Evolutionary conservation across 2,797 vertebrate genomes (phyloP), one percentile per base, ranked within the genome.

Genomic region (Notoglanidium macrostoma): DNA sequence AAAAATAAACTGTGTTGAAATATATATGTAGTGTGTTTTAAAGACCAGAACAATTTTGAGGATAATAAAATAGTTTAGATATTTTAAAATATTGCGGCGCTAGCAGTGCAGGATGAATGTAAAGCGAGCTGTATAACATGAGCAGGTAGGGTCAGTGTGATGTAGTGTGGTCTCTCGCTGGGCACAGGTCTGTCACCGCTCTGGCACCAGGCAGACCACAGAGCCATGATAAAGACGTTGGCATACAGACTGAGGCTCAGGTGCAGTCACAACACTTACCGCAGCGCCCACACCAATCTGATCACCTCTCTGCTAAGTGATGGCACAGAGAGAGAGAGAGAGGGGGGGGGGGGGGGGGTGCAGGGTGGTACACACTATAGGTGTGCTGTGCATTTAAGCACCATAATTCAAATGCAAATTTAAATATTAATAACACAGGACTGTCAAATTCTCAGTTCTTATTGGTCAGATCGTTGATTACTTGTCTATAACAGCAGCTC

Each of bases 221-320:
- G 91, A 92, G 92, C 90, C 92, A 92, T 90, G 93, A 95, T 94
- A 93, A 94, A 94, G 94, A 94, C 90, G 91, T 95, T 95, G 94
- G 94, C 94, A 94, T 93, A 92, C 89, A 35, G 88, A 90, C 89
- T 14, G 77, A 51, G 89, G 87, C 93, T 96, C 94, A 94, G 94
- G 94, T 95, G 94, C 88, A 85, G 89, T 93, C 90, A 91, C 93
- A 92, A 86, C 89, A 91, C 92, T 90, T 92, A 92, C 92, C 91
- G 91, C 87, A 73, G 91, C 90, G 85, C 89, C 91, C 89, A 91
- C 92, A 92, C 92, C 93, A 91, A 92, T 92, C 94, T 92, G 91
- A 95, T 94, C 93, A 91, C 93, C 93, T 90, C 92, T 83, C 72
- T 84, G 88, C 92, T 89, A 92, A 93, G 92, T 92, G 92, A 94